phyloP scores from a whole-genome alignment of 2,113 vertebrate genomes.

The Apodemus sylvaticus region DNA sequence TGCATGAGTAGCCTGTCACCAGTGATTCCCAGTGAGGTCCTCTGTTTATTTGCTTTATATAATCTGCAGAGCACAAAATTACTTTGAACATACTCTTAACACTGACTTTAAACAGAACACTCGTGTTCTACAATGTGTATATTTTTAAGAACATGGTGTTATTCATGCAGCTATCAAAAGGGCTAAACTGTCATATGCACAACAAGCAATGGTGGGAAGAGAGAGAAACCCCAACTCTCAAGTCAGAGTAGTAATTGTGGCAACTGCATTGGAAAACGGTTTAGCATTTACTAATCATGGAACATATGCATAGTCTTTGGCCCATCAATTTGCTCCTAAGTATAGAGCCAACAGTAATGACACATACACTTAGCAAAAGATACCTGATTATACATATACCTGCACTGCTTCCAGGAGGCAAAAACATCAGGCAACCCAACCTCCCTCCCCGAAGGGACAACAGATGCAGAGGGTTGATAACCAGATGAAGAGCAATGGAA shows the following conservation, averaged over 20 bases:
- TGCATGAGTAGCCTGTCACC: not conserved
- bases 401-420: not conserved
- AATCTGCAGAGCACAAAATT: conserved; percentile 37
- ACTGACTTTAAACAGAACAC: not conserved
- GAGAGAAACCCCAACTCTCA: not conserved
- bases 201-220: not conserved
- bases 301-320: not conserved
- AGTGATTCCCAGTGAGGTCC: not conserved
- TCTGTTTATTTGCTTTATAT: not conserved
- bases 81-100: not conserved
- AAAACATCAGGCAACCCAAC: conserved; percentile 20
- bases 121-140: not conserved
- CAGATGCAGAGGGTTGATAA: not conserved
- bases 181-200: not conserved
- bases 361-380: conserved; percentile 10
- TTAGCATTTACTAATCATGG: not conserved
- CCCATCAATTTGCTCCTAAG: conserved; percentile 28
- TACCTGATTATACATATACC: not conserved
- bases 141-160: not conserved
- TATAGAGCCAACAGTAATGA: not conserved
- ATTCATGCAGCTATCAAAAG: not conserved
- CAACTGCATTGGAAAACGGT: not conserved
- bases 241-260: not conserved
- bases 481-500: not conserved
- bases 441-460: not conserved